Evolutionary conservation across 1,140 invertebrate genomes (phyloP).

Genomic region (Metopolophium dirhodum): DNA sequence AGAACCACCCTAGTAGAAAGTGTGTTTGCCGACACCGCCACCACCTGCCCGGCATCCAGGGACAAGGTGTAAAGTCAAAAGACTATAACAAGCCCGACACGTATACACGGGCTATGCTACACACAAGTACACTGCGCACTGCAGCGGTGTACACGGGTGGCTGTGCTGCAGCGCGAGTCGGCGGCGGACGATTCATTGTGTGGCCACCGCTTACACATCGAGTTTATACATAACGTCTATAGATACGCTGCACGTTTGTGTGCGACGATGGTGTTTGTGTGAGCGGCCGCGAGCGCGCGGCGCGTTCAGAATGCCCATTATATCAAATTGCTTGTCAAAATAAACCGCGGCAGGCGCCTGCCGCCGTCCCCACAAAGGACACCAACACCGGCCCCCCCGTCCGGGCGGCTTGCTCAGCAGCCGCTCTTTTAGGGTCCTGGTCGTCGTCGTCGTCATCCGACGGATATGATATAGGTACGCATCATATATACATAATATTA

Average conservation of each 20-base stretch:
- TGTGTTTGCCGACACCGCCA: background rate
- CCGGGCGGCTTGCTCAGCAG: background rate
- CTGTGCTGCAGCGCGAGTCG: background rate
- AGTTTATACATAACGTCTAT: background rate
- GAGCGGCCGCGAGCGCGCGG: background rate
- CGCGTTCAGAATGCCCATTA: slow-evolving; percentile 52
- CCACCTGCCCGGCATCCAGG: slow-evolving; percentile 16
- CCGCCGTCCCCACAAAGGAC: slow-evolving; percentile 1
- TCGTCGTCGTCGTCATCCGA: background rate
- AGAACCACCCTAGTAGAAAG: slow-evolving; percentile 18
- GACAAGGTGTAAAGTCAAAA: slow-evolving; percentile 54
- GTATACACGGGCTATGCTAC: background rate
- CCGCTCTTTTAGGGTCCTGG: background rate
- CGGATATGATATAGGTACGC: background rate
- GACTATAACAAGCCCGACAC: slow-evolving; percentile 36
- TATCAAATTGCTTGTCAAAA: slow-evolving; percentile 56
- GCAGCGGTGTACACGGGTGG: background rate
- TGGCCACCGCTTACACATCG: background rate
- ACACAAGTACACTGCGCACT: no score
- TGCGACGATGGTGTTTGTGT: background rate
- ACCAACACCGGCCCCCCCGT: background rate
- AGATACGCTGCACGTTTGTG: background rate
- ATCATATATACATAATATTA: background rate
- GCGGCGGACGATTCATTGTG: slow-evolving; percentile 27
- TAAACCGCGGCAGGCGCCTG: slow-evolving; percentile 52